Evolutionary conservation across 2,888 invertebrate genomes (phyloP).

Genomic region (Notocelia uddmanniana): DNA sequence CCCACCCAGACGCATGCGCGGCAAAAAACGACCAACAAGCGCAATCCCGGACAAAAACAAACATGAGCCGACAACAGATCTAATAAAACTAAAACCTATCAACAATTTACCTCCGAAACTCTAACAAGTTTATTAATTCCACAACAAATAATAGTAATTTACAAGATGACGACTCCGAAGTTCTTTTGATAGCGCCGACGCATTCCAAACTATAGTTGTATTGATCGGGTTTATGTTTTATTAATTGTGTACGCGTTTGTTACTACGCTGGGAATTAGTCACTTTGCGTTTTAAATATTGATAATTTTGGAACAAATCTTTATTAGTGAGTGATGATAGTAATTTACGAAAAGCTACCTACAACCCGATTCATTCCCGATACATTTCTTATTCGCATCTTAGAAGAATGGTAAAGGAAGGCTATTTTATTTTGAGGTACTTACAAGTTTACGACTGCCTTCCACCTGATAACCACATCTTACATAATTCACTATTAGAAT

Average conservation of each 20-base stretch:
- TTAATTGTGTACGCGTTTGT: constrained; percentile 66
- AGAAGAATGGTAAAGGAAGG: not conserved
- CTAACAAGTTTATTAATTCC: constrained; percentile 86
- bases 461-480: not conserved
- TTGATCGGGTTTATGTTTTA: constrained; percentile 73
- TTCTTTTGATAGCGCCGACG: constrained; percentile 79
- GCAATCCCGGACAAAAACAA: constrained; percentile 80
- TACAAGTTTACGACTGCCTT: not conserved
- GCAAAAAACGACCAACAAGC: constrained; percentile 68
- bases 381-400: not conserved
- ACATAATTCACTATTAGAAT: not conserved
- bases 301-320: not conserved
- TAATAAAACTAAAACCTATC: constrained; percentile 80
- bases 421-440: not conserved
- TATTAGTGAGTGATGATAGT: not conserved
- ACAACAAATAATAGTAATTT: constrained; percentile 84
- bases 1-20: constrained; percentile 79
- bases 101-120: constrained; percentile 81
- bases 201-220: constrained; percentile 79
- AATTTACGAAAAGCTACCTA: no score
- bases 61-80: constrained; percentile 80
- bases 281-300: constrained; percentile 10
- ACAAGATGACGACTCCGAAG: constrained; percentile 79
- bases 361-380: no score
- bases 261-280: constrained; percentile 51